Evolutionary conservation across 1,140 invertebrate genomes (phyloP).

Genomic region (Sitophilus oryzae): DNA sequence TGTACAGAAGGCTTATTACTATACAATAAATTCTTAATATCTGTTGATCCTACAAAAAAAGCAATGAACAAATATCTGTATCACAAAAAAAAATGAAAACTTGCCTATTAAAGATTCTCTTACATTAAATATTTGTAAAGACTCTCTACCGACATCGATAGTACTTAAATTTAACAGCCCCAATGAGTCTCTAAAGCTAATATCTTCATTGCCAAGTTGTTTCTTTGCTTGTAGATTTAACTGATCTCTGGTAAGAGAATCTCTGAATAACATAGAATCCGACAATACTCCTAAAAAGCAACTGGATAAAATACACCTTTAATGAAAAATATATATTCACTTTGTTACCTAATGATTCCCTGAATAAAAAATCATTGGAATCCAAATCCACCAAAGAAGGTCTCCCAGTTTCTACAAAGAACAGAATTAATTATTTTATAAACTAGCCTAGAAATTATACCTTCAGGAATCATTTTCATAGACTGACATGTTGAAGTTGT

Average conservation of each 20-base stretch:
- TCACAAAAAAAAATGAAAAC: no score
- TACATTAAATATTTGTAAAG: slow-evolving; percentile 4
- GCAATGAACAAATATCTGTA: no score
- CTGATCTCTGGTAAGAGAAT: slow-evolving; percentile 5
- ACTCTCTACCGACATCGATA: slow-evolving; percentile 7
- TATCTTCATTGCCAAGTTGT: not conserved
- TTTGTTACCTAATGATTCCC: not conserved
- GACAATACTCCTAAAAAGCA: slow-evolving; percentile 9
- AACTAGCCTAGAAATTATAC: not conserved
- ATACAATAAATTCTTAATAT: no score
- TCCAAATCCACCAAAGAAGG: not conserved
- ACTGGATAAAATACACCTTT: not conserved
- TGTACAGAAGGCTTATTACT: no score
- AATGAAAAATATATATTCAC: not conserved
- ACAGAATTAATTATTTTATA: not conserved
- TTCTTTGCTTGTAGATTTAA: not conserved
- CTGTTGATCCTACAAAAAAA: no score
- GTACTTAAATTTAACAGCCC: not conserved
- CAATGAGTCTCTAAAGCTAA: slow-evolving; percentile 1
- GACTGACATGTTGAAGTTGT: not conserved
- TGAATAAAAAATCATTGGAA: not conserved
- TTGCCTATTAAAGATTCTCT: not conserved
- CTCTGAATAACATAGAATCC: not conserved
- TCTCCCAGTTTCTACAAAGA: not conserved
- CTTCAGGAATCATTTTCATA: not conserved